These are phyloP conservation scores for Drosophila putrida DNA, from an alignment of 2,888 invertebrate species.

Conservation along the genomic window DNA sequence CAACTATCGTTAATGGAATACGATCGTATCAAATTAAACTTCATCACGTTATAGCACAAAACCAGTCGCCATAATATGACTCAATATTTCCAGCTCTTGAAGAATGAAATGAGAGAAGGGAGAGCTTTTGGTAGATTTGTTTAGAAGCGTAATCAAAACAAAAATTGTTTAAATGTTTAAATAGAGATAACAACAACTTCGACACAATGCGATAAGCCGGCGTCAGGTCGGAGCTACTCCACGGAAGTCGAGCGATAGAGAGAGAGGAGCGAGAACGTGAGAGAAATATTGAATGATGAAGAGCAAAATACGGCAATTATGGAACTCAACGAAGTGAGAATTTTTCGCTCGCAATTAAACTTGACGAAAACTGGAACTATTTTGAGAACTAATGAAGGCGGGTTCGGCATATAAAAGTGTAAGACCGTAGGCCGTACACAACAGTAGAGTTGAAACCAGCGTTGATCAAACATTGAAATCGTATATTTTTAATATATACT, in stretches of 20 bases:
- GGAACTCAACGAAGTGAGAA: constrained; percentile 1
- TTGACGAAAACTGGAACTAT: constrained; percentile 18
- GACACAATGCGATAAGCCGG: constrained; percentile 30
- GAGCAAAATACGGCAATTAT: constrained; percentile 1
- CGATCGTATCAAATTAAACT: background rate
- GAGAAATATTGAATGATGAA: background rate
- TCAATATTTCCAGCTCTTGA: background rate
- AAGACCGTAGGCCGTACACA: background rate
- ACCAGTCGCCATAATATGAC: background rate
- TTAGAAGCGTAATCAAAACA: constrained; percentile 52
- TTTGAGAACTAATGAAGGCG: constrained; percentile 13
- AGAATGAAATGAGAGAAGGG: background rate
- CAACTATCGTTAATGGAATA: background rate
- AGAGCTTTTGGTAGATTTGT: constrained; percentile 22
- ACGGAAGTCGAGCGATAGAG: background rate
- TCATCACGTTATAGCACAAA: background rate
- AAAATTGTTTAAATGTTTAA: constrained; percentile 17
- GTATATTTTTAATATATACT: constrained; percentile 4
- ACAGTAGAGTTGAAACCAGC: constrained; percentile 35
- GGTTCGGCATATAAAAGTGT: constrained; percentile 43
- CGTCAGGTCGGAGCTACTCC: background rate
- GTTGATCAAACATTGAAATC: constrained; percentile 13
- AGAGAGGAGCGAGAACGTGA: background rate
- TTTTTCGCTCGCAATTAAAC: constrained; percentile 25
- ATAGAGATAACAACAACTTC: background rate